phyloP scores from a whole-genome alignment of 2,797 vertebrate species.

The Oreochromis mossambicus region DNA sequence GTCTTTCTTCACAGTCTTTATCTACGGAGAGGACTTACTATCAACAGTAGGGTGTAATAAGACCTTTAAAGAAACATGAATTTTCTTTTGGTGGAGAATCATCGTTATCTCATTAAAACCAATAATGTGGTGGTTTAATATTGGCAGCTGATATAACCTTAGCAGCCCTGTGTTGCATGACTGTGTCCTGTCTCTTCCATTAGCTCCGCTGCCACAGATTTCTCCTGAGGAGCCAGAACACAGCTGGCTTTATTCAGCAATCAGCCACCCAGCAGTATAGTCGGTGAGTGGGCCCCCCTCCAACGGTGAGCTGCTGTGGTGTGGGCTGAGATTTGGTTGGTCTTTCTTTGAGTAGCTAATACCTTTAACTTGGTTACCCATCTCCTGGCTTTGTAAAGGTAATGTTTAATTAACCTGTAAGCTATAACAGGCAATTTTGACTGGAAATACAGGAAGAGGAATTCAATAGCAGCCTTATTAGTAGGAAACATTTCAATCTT shows the following conservation, averaged over 20 bases:
- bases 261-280: not conserved
- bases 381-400: not conserved
- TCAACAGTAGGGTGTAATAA: not conserved
- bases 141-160: not conserved
- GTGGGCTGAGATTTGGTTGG: not conserved
- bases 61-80: not conserved
- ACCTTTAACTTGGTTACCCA: not conserved
- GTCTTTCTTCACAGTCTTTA: not conserved
- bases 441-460: not conserved
- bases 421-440: fast-evolving
- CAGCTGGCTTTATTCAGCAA: not conserved
- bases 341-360: not conserved
- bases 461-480: not conserved
- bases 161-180: not conserved
- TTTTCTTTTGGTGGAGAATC: not conserved
- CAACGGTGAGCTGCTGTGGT: not conserved
- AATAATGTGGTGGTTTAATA: not conserved
- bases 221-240: not conserved
- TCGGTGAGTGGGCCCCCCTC: not conserved
- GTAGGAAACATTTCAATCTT: not conserved
- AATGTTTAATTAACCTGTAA: not conserved
- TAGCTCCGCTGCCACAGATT: not conserved
- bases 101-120: not conserved
- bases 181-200: not conserved
- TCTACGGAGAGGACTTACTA: not conserved